A percentile compares a stretch with the other conserved stretches of the same genome.
Evolutionary conservation across 2,113 vertebrate genomes (phyloP).

Genomic region (Macaca nemestrina): DNA sequence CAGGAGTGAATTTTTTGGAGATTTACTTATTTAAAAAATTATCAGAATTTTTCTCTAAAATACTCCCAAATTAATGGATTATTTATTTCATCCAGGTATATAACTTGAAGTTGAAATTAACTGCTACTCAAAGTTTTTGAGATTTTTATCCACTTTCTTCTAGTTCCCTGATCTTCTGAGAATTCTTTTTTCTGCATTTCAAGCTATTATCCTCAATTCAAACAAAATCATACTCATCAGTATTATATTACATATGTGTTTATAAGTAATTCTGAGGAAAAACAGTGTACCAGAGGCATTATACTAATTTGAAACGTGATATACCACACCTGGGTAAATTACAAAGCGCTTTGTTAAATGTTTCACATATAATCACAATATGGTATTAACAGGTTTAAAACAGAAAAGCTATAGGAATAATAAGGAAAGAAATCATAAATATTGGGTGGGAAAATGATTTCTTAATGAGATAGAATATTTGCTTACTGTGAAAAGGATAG

Average conservation of each 20-base stretch:
- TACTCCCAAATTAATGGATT: not conserved
- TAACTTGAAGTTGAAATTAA: not conserved
- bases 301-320: not conserved
- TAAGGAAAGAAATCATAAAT: not conserved
- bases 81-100: not conserved
- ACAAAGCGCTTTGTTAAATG: not conserved
- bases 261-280: not conserved
- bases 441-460: not conserved
- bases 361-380: not conserved
- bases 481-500: not conserved
- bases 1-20: not conserved
- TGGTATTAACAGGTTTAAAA: not conserved
- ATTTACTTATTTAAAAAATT: not conserved
- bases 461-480: not conserved
- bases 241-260: not conserved
- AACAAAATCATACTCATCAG: not conserved
- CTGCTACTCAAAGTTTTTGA: not conserved
- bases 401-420: not conserved
- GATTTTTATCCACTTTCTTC: not conserved
- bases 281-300: not conserved
- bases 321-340: not conserved
- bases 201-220: not conserved
- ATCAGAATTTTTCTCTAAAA: not conserved
- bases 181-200: not conserved
- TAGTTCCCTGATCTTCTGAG: not conserved